Conservation (phyloP, 2,888 invertebrate species). For the Psylliodes chrysocephalus region DNA sequence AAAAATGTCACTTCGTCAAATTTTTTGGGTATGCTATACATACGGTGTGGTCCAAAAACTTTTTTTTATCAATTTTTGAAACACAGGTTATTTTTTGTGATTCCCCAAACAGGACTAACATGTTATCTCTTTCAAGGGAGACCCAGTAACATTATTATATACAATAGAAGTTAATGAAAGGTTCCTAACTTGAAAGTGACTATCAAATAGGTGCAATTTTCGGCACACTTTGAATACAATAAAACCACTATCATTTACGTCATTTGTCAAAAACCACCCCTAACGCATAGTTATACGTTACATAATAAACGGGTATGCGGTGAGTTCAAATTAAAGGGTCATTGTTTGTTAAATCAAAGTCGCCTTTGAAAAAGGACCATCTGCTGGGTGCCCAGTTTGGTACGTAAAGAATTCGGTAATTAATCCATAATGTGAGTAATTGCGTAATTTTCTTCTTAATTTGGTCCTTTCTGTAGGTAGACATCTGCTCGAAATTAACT, state of each 20-base stretch:
- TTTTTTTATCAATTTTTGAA: too few relatives aligned
- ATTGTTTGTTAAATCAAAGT: slow-evolving; percentile 27
- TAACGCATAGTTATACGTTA: not conserved
- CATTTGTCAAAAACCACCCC: not conserved
- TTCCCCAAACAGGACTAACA: too few relatives aligned
- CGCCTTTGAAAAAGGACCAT: slow-evolving; percentile 21
- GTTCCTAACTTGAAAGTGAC: too few relatives aligned
- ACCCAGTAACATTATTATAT: too few relatives aligned
- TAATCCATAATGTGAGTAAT: slow-evolving; percentile 26
- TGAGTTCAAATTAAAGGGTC: slow-evolving; percentile 23
- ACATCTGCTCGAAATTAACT: slow-evolving; percentile 33
- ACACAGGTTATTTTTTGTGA: too few relatives aligned
- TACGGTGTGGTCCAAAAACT: too few relatives aligned
- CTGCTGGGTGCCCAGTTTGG: slow-evolving; percentile 10
- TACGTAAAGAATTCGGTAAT: slow-evolving; percentile 28
- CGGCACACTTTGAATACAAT: not conserved
- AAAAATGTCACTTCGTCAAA: too few relatives aligned
- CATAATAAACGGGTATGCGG: slow-evolving; percentile 12
- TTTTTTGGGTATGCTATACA: too few relatives aligned
- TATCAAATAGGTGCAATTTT: not conserved
- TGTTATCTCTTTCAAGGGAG: too few relatives aligned
- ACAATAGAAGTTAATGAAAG: too few relatives aligned
- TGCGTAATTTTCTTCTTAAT: slow-evolving; percentile 35
- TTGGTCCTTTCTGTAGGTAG: slow-evolving; percentile 20
- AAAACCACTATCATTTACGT: not conserved